Evolutionary conservation across 1,140 invertebrate species (phyloP), one percentile per base, ranked within the genome.

Genomic region (Anastatus disparis): DNA sequence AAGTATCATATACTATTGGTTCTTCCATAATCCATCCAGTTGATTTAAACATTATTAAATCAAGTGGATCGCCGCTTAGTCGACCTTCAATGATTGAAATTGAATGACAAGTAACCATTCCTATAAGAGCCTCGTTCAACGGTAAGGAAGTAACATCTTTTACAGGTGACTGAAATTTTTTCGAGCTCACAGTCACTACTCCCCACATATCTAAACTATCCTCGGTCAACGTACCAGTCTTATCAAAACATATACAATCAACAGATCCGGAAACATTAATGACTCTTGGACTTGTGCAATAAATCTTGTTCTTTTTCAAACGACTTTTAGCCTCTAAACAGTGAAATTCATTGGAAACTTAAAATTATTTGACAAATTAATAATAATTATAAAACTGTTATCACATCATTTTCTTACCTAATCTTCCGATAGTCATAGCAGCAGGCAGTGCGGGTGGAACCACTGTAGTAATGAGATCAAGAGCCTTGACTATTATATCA

Each of bases 181-280:
- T 87, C 0, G 87, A 84, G 0, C 81, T 74, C 27, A 87, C 87
- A 0, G 93, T 91, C 58, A 97, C 88, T 2, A 97, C 90, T 27
- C 94, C 94, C 88, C 94, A 94, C 85, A 99, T 91, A 80, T 97
- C 95, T 31, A 99, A 84, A 12, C 96, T 96, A 83, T 98, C 97
- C 85, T 98, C 93, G 20, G 96, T 96, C 74, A 98, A 82, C 1
- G 97, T 99, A 35, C 97, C 97, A 64, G 97, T 99, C 91, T 98
- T 99, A 84, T 98, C 97, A 86, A 98, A 99, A 81, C 96, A 97
- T 77, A 97, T 91, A 74, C 94, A 92, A 86, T 99, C 95, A 35
- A 98, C 88, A 61, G 94, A 96, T 1, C 97, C 91, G 59, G 91
- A 93, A 22, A 97, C 92, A 79, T 97, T 97, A 72, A 98, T 97